Evolutionary conservation across 1,140 invertebrate species (phyloP), one percentile per base, ranked within the genome.

Genomic region (Dreissena rostriformis): DNA sequence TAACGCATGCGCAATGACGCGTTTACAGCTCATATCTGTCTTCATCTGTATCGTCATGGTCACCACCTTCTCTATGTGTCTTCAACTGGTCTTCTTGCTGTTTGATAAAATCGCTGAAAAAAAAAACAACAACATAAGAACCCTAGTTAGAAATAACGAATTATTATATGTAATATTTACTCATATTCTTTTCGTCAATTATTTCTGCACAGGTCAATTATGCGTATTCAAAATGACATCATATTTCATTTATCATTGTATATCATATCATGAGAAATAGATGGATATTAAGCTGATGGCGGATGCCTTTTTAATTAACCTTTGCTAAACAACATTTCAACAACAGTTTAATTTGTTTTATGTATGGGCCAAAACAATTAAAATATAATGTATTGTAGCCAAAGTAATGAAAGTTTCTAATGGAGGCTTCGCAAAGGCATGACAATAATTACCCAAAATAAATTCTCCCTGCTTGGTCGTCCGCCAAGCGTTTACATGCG

Each of bases 371-470:
- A 14, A 11, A 28, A 17, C 4, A 12, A 19, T 19, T n/a, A 71
- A 29, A 39, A 49, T 49, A 12, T 49, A 39, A 22, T 17, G 10
- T 17, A 39, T 51, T n/a, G 19, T 8, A 39, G 10, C 1, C 29
- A 39, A 71, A 39, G n/a, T 17, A 71, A 28, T 19, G 6, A 28
- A 51, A 17, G 14, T 19, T 6, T 11, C 49, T 22, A n/a, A 39
- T 11, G 0, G 15, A 71, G 19, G n/a, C 15, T 55, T 0, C 19
- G 17, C 19, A n/a, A 49, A 28, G 65, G 19, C 22, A 17, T 63
- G 4, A 17, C 51, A 29, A 57, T 28, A 67, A 81, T 76, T 87
- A 90, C 90, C 91, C 90, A 66, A 91, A 91, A 55, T 88, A 90
- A 55, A 91, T 90, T 76, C 86, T 80, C 6, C 90, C 89, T 22